Percentiles rank a stretch among this genome's conserved stretches.
Conservation (phyloP, 2,113 vertebrate species). For the Gnathonemus longibarbis region DNA sequence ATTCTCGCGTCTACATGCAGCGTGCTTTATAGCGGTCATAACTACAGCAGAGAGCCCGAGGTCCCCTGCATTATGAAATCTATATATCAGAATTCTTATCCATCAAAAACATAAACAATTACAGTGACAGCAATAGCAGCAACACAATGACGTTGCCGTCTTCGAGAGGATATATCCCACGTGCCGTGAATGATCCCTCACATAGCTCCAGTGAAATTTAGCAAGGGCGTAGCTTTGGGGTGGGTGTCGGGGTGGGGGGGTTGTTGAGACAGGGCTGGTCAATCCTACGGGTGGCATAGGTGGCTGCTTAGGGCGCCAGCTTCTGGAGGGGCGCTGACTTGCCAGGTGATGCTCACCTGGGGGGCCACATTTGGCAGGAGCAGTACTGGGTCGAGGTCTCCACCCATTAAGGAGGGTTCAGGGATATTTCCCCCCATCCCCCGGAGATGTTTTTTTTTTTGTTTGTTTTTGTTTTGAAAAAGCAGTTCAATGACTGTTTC, state of each 20-base stretch:
- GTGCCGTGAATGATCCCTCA: neutral
- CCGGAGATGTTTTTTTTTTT: too few species aligned
- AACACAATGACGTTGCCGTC: neutral
- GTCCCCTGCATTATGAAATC: neutral
- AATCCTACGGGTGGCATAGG: neutral
- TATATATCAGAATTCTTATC: neutral
- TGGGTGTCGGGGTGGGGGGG: neutral
- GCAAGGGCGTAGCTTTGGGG: neutral
- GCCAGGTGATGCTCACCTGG: neutral
- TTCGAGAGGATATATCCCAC: neutral
- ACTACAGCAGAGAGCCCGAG: neutral
- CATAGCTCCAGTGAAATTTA: neutral
- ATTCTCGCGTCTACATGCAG: neutral
- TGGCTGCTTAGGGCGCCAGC: neutral
- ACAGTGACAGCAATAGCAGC: neutral
- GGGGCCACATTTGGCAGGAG: neutral
- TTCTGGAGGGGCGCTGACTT: neutral
- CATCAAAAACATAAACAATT: neutral
- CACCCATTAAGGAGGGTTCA: neutral
- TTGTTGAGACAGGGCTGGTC: neutral
- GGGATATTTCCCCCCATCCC: too few species aligned
- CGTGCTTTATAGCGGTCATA: neutral
- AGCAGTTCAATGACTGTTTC: neutral
- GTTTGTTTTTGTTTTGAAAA: too few species aligned
- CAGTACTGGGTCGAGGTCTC: neutral